A percentile compares a stretch with the other conserved stretches of the same genome.
phyloP scores from a whole-genome alignment of 2,113 vertebrate genomes.

The Pelobates fuscus region DNA sequence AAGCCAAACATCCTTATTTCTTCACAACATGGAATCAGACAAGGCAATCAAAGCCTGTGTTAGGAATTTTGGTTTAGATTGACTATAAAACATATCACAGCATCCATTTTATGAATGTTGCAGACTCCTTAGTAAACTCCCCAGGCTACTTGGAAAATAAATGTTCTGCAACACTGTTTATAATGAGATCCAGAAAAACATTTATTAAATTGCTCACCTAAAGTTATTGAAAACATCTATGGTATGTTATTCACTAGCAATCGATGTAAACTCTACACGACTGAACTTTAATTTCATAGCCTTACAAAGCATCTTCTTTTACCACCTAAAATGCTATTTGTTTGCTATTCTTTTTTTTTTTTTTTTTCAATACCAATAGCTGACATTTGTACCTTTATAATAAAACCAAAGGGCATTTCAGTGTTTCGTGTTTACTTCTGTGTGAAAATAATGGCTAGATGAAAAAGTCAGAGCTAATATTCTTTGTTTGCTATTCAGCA shows the following conservation, averaged over 20 bases:
- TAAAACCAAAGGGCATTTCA: slow-evolving; percentile 77
- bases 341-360: slow-evolving; percentile 60
- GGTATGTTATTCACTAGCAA: too few species aligned
- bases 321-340: slow-evolving; percentile 61
- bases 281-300: slow-evolving; percentile 52
- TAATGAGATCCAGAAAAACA: background rate
- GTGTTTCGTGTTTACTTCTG: slow-evolving; percentile 70
- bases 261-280: background rate
- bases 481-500: slow-evolving; percentile 82
- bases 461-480: slow-evolving; percentile 73
- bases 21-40: too few species aligned
- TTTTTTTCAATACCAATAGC: slow-evolving; percentile 77
- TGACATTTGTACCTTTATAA: slow-evolving; percentile 79
- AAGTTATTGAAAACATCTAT: too few species aligned
- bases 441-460: slow-evolving; percentile 68
- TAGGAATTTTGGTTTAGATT: too few species aligned
- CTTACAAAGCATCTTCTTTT: slow-evolving; percentile 70
- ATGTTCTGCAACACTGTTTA: too few species aligned
- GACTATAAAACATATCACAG: too few species aligned
- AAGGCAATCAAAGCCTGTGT: too few species aligned
- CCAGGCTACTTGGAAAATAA: too few species aligned
- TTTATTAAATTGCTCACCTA: background rate
- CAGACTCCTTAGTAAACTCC: too few species aligned
- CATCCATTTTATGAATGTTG: too few species aligned
- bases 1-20: too few species aligned